Percentiles rank a stretch among this genome's conserved stretches.
Conservation (phyloP, 2,888 invertebrate species). For the Caenorhabditis imperialis region DNA sequence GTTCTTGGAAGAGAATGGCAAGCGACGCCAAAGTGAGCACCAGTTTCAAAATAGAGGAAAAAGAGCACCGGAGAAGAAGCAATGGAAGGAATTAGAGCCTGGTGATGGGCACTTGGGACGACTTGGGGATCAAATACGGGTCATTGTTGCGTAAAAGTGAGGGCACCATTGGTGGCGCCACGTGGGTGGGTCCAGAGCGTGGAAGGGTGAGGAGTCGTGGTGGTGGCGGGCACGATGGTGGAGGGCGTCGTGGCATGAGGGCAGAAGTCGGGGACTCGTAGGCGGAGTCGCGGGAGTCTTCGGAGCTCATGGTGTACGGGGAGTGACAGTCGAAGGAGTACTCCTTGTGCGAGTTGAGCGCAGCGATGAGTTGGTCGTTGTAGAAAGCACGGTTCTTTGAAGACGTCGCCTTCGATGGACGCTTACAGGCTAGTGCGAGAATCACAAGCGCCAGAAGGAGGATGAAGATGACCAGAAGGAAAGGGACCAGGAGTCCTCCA, state of each 20-base stretch:
- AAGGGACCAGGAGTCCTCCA: slow-evolving; percentile 58
- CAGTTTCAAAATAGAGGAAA: slow-evolving; percentile 3
- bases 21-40: slow-evolving; percentile 6
- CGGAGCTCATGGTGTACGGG: slow-evolving; percentile 54
- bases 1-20: neutral
- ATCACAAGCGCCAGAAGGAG: slow-evolving; percentile 60
- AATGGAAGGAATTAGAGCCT: slow-evolving; percentile 19
- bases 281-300: slow-evolving; percentile 57
- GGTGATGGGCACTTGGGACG: slow-evolving; percentile 39
- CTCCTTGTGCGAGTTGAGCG: slow-evolving; percentile 54
- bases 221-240: slow-evolving; percentile 53
- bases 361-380: slow-evolving; percentile 52
- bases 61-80: neutral
- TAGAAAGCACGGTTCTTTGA: slow-evolving; percentile 50
- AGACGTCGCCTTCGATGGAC: slow-evolving; percentile 39
- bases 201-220: slow-evolving; percentile 40
- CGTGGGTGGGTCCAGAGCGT: slow-evolving; percentile 28
- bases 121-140: slow-evolving; percentile 43
- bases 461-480: slow-evolving; percentile 56
- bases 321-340: slow-evolving; percentile 57
- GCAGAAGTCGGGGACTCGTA: slow-evolving; percentile 63
- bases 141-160: slow-evolving; percentile 35
- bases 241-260: slow-evolving; percentile 55
- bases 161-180: slow-evolving; percentile 35
- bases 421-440: slow-evolving; percentile 53